Evolutionary conservation across 2,797 vertebrate genomes (phyloP).

Genomic region (Allobates femoralis): DNA sequence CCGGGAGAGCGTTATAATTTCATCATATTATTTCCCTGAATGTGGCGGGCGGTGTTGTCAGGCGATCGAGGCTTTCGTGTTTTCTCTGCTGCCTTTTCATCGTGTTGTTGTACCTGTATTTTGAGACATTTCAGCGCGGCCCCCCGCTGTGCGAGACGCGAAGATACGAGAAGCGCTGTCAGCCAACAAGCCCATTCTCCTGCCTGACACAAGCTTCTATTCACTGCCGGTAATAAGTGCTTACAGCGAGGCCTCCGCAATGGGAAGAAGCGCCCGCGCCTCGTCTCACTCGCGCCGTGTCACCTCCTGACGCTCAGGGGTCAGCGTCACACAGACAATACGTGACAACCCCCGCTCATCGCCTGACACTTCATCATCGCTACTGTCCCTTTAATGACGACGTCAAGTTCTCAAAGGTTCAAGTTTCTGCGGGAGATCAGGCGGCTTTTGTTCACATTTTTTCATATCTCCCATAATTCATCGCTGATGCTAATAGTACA

Average conservation of each 20-base stretch:
- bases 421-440: not conserved
- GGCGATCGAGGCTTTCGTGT: constrained; percentile 31
- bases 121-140: constrained; percentile 54
- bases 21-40: constrained; percentile 53
- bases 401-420: not conserved
- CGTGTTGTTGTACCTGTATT: constrained; percentile 46
- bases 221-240: constrained; percentile 54
- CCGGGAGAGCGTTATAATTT: constrained; percentile 53
- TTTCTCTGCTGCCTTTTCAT: constrained; percentile 18
- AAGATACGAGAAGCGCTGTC: constrained; percentile 30
- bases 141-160: constrained; percentile 44
- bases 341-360: constrained; percentile 13
- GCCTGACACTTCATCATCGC: constrained; percentile 1
- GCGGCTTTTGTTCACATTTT: too few relatives aligned
- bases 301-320: constrained; percentile 25
- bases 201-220: constrained; percentile 48
- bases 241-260: constrained; percentile 25
- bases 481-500: not conserved
- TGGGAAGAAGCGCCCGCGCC: constrained; percentile 24
- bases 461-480: not conserved
- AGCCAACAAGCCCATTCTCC: constrained; percentile 39
- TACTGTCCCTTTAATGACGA: not conserved
- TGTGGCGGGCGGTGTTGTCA: constrained; percentile 11
- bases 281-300: constrained; percentile 36
- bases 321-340: constrained; percentile 30